These are phyloP conservation scores for Amblyraja radiata DNA, from an alignment of 2,797 vertebrate species.

Conservation along the genomic window DNA sequence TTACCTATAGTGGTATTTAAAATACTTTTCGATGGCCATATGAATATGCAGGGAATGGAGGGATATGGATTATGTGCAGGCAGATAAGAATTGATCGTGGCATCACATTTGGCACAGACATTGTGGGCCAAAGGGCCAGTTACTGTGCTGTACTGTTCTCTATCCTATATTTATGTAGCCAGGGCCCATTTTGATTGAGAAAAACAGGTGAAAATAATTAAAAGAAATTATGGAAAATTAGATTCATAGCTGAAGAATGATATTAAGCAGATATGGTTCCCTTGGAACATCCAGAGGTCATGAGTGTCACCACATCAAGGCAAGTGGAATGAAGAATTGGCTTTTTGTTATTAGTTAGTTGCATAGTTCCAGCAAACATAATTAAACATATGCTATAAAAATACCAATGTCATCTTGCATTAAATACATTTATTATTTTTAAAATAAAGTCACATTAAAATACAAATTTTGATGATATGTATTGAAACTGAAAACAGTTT, in stretches of 20 bases:
- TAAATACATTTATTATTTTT: conserved; percentile 52
- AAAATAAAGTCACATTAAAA: conserved; percentile 50
- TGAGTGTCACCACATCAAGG: no score
- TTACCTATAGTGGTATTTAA: no score
- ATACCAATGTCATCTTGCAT: conserved; percentile 55
- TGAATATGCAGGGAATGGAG: no score
- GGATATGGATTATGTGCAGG: no score
- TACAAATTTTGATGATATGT: conserved; percentile 30
- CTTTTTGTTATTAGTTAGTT: background rate
- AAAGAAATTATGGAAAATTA: background rate
- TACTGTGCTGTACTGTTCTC: no score
- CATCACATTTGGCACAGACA: no score
- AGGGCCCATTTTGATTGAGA: background rate
- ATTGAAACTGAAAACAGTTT: background rate
- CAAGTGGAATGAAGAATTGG: background rate
- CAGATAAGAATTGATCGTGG: no score
- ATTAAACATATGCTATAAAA: conserved; percentile 55
- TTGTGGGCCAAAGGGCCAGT: no score
- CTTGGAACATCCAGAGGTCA: no score
- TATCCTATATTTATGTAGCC: no score
- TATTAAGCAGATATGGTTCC: background rate
- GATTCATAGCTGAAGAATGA: background rate
- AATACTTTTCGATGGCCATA: no score
- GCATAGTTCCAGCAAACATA: background rate
- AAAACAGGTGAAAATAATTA: background rate